Evolutionary conservation across 2,797 vertebrate genomes (phyloP).

Genomic region (Esox lucius): DNA sequence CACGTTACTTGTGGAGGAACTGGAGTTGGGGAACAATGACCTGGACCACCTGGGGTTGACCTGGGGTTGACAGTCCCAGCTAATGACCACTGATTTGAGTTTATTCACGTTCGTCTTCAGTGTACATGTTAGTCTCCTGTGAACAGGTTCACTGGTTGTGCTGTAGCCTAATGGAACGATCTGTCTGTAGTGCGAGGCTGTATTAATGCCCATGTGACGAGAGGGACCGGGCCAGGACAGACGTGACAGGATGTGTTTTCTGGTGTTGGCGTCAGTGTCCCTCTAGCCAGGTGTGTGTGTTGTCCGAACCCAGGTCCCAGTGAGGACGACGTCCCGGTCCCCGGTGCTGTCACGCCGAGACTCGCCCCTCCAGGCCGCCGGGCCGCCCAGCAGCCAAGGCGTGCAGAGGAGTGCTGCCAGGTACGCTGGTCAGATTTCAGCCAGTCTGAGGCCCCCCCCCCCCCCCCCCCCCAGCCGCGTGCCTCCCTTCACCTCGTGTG

Average conservation of each 20-base stretch:
- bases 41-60: too few relatives aligned
- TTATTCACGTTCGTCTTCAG: neutral
- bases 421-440: constrained; percentile 56
- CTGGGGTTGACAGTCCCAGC: neutral
- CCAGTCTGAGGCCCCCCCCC: too few relatives aligned
- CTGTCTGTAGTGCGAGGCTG: neutral
- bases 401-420: constrained; percentile 85
- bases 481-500: neutral
- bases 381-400: constrained; percentile 84
- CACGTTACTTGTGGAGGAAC: too few relatives aligned
- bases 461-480: too few relatives aligned
- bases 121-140: neutral
- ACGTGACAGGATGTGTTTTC: too few relatives aligned
- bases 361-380: constrained; percentile 86
- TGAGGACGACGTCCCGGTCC: constrained; percentile 93
- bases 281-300: constrained; percentile 9
- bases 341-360: constrained; percentile 93
- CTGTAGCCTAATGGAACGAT: neutral
- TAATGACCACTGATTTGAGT: neutral
- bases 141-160: too few relatives aligned
- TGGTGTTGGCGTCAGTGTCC: constrained; percentile 4
- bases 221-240: neutral
- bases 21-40: neutral
- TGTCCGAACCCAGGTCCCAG: constrained; percentile 82
- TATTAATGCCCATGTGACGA: too few relatives aligned